These are phyloP conservation scores for Progne subis DNA, from an alignment of 2,113 vertebrate genomes.

Conservation along the genomic window DNA sequence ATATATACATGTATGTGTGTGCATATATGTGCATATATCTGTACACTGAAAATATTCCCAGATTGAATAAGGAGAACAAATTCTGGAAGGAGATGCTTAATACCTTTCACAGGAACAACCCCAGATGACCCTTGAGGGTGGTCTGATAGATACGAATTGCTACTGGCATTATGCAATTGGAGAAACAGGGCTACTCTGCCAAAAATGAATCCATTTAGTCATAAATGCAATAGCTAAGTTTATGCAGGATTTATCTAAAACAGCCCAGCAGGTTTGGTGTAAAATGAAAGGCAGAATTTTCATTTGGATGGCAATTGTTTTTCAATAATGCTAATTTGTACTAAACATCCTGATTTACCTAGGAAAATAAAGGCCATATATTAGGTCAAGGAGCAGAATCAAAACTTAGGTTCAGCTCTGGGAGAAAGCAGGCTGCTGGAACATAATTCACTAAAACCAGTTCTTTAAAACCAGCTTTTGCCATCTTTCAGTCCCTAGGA, in stretches of 20 bases:
- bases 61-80: not conserved
- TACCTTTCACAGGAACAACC: not conserved
- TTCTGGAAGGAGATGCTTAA: not conserved
- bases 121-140: not conserved
- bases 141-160: not conserved
- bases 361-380: constrained; percentile 4
- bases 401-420: not conserved
- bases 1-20: not conserved
- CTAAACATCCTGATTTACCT: not conserved
- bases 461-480: not conserved
- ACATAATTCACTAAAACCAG: not conserved
- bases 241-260: constrained; percentile 38
- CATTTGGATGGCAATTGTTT: constrained; percentile 26
- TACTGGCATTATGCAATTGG: not conserved
- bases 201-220: not conserved
- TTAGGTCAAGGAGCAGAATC: not conserved
- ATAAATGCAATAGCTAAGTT: not conserved
- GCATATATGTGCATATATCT: not conserved
- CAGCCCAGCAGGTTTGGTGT: constrained; percentile 23
- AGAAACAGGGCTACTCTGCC: constrained; percentile 1
- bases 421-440: not conserved
- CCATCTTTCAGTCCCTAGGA: not conserved
- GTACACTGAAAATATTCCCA: not conserved
- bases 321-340: constrained; percentile 4
- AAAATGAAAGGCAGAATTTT: constrained; percentile 28